Evolutionary conservation across 1,140 invertebrate genomes (phyloP).

Genomic region (Magallana gigas): DNA sequence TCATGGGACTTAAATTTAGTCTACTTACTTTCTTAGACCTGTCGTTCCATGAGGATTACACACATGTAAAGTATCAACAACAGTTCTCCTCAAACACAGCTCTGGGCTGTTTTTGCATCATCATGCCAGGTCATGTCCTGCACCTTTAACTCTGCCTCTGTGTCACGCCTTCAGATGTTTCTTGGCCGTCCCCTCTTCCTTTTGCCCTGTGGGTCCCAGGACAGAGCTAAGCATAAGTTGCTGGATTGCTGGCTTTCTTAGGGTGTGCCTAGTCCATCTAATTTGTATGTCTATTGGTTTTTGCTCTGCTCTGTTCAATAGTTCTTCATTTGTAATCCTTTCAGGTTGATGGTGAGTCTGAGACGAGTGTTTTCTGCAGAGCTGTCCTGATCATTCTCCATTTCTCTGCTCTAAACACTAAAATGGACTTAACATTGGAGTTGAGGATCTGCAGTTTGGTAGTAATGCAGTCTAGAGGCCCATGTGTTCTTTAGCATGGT

Average conservation of each 20-base stretch:
- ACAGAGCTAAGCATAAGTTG: constrained; percentile 47
- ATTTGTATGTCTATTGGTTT: constrained; percentile 36
- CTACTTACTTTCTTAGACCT: too few relatives aligned
- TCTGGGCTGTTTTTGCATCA: too few relatives aligned
- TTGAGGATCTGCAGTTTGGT: constrained; percentile 39
- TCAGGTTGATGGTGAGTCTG: constrained; percentile 33
- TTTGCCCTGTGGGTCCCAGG: constrained; percentile 50
- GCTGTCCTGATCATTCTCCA: constrained; percentile 12
- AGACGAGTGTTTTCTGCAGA: constrained; percentile 30
- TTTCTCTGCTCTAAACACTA: constrained; percentile 36
- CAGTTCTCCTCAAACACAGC: background rate
- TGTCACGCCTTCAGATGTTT: background rate
- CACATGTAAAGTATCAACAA: background rate
- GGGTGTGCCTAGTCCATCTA: constrained; percentile 54
- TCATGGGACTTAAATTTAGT: too few relatives aligned
- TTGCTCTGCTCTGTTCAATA: constrained; percentile 47
- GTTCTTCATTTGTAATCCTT: constrained; percentile 39
- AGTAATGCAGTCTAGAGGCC: background rate
- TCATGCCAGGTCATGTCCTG: background rate
- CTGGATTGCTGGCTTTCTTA: constrained; percentile 46
- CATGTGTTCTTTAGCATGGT: background rate
- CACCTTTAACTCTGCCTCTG: background rate
- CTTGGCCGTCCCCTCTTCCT: constrained; percentile 38
- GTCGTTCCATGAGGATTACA: background rate
- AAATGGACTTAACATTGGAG: constrained; percentile 29